phyloP scores from a whole-genome alignment of 2,888 invertebrate species.

The Deroplatys truncata region DNA sequence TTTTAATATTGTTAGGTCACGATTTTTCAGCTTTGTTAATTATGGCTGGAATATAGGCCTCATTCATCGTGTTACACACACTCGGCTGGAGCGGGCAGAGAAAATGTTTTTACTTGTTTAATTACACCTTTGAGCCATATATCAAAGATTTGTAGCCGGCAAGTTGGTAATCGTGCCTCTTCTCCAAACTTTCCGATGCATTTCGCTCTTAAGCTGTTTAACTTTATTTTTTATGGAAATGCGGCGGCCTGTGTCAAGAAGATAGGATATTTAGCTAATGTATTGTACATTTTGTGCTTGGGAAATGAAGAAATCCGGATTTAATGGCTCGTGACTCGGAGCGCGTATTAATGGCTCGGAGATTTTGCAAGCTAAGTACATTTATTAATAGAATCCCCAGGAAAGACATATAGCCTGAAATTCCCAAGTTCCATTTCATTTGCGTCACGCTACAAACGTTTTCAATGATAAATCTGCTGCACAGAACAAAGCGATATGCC shows the following conservation, averaged over 20 bases:
- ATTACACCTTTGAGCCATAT: conserved; percentile 3
- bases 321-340: background rate
- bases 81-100: background rate
- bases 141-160: background rate
- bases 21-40: conserved; percentile 1
- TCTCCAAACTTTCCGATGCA: background rate
- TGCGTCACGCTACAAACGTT: too few species aligned
- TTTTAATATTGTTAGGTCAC: conserved; percentile 8
- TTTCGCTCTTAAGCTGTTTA: background rate
- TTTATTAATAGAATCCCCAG: background rate
- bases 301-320: background rate
- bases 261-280: background rate
- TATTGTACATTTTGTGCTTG: background rate
- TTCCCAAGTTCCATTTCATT: too few species aligned
- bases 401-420: background rate
- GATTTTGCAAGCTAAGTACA: background rate
- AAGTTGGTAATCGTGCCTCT: background rate
- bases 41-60: background rate
- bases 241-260: background rate
- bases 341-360: background rate
- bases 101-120: background rate
- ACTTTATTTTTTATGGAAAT: background rate
- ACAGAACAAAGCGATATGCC: too few species aligned
- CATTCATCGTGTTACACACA: background rate
- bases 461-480: too few species aligned